phyloP scores from a whole-genome alignment of 1,140 invertebrate genomes.

The Trachelipus rathkii region DNA sequence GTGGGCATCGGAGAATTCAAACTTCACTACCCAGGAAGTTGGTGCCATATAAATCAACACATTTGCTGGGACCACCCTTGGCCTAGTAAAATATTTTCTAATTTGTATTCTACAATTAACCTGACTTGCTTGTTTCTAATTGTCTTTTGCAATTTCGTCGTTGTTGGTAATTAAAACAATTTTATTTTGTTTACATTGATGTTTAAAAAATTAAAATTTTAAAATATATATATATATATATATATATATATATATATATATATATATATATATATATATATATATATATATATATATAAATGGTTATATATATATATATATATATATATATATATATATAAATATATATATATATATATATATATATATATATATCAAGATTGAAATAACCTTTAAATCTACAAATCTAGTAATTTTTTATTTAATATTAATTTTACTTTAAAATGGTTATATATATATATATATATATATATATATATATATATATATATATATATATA shows the following conservation, averaged over 20 bases:
- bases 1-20: slow-evolving; percentile 22
- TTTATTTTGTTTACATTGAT: no score
- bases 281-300: slow-evolving; percentile 7
- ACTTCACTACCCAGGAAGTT: slow-evolving; percentile 25
- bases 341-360: slow-evolving; percentile 7
- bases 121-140: slow-evolving; percentile 11
- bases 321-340: slow-evolving; percentile 6
- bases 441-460: slow-evolving; percentile 14
- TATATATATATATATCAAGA: neutral
- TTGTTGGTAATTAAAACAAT: slow-evolving; percentile 10
- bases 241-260: slow-evolving; percentile 10
- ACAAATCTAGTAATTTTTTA: no score
- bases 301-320: no score
- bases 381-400: no score
- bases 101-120: slow-evolving; percentile 20
- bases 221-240: neutral
- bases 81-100: slow-evolving; percentile 12
- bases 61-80: slow-evolving; percentile 13
- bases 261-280: slow-evolving; percentile 9
- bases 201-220: no score
- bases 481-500: slow-evolving; percentile 11
- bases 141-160: slow-evolving; percentile 17
- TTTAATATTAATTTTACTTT: no score
- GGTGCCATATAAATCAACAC: slow-evolving; percentile 26
- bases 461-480: slow-evolving; percentile 10